phyloP scores from a whole-genome alignment of 2,113 vertebrate species.

The Myiagra hebetior region DNA sequence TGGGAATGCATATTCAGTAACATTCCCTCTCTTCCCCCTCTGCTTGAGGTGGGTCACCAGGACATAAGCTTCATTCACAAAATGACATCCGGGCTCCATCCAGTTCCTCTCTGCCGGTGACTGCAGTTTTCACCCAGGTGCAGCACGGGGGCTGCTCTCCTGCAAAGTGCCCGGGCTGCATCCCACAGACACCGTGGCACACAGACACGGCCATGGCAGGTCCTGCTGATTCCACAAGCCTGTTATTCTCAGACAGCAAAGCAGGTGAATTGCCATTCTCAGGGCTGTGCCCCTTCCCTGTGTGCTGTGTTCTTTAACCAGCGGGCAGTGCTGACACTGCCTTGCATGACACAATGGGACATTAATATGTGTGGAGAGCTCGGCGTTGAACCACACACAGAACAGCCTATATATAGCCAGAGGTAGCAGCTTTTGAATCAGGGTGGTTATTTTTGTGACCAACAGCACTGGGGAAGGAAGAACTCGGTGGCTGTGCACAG shows the following conservation, averaged over 20 bases:
- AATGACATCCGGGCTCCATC: not conserved
- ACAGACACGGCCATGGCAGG: fast-evolving
- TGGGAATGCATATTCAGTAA: not conserved
- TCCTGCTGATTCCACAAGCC: not conserved
- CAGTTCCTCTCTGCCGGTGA: fast-evolving
- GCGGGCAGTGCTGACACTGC: not conserved
- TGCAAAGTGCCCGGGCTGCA: fast-evolving
- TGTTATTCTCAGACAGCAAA: not conserved
- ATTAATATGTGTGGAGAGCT: not conserved
- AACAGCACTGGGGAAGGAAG: not conserved
- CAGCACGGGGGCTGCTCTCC: not conserved
- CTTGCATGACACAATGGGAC: not conserved
- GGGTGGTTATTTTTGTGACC: not conserved
- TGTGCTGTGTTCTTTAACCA: not conserved
- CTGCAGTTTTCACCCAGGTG: not conserved
- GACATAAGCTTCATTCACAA: not conserved
- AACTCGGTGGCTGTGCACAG: not conserved
- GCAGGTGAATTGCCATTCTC: fast-evolving
- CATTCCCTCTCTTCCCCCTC: not conserved
- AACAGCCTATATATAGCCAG: not conserved
- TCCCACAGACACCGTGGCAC: fast-evolving
- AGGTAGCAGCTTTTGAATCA: not conserved
- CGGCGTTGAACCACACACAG: not conserved
- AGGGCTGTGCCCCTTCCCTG: not conserved
- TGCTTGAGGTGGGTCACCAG: not conserved